Evolutionary conservation across 2,113 vertebrate genomes (phyloP).

Genomic region (Struthio camelus): DNA sequence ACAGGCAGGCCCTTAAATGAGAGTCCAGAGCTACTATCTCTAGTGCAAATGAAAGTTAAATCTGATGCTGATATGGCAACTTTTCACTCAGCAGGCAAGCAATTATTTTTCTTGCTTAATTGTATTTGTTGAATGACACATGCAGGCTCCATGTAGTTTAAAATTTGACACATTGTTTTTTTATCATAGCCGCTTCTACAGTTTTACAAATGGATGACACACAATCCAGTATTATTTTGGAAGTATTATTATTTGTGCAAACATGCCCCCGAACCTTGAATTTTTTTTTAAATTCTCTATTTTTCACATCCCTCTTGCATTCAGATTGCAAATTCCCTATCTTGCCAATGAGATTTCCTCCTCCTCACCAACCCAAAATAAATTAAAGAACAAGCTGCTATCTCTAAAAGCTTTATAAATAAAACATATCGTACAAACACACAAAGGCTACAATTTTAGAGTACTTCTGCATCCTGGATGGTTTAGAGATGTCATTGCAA

Average conservation of each 20-base stretch:
- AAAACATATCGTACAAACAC: conserved; percentile 44
- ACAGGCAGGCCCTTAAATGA: not conserved
- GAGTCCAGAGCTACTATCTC: not conserved
- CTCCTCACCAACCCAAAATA: conserved; percentile 62
- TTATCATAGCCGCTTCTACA: conserved; percentile 38
- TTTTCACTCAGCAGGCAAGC: conserved; percentile 21
- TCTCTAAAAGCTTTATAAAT: conserved; percentile 69
- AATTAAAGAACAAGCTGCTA: conserved; percentile 61
- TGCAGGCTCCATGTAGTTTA: conserved; percentile 13
- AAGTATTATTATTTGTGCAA: conserved; percentile 56
- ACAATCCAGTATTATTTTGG: conserved; percentile 53
- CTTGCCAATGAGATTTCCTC: conserved; percentile 63
- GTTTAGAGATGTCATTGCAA: conserved; percentile 50
- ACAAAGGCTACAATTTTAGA: conserved; percentile 55
- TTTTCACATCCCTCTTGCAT: conserved; percentile 32
- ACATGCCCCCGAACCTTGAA: conserved; percentile 19
- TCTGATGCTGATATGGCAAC: not conserved
- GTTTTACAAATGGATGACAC: conserved; percentile 60
- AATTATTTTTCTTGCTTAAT: conserved; percentile 54
- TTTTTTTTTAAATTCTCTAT: not conserved
- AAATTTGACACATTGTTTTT: conserved; percentile 44
- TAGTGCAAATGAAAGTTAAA: not conserved
- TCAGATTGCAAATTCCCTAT: conserved; percentile 49
- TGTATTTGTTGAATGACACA: conserved; percentile 39
- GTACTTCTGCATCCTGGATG: conserved; percentile 38